Evolutionary conservation across 2,113 vertebrate species (phyloP).

Genomic region (Trogon surrucura): DNA sequence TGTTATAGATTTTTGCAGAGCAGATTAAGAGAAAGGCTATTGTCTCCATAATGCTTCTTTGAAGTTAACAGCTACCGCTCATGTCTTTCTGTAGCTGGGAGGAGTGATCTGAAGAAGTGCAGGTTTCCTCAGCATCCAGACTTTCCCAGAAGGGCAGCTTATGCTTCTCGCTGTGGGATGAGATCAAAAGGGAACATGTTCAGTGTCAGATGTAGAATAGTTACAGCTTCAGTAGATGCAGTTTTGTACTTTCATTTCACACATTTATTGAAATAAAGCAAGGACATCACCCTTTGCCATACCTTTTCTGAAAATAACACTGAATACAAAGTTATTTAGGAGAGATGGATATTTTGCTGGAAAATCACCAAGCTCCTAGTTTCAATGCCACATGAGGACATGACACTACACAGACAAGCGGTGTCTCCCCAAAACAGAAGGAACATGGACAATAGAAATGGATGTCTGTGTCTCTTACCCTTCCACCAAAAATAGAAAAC

Average conservation of each 20-base stretch:
- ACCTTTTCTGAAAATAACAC: background rate
- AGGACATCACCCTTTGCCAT: background rate
- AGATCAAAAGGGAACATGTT: background rate
- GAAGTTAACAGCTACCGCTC: background rate
- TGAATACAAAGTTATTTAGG: background rate
- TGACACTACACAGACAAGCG: background rate
- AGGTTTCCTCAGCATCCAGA: background rate
- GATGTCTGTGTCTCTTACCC: background rate
- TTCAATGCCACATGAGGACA: background rate
- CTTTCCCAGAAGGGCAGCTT: background rate
- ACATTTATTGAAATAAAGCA: background rate
- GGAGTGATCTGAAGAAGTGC: background rate
- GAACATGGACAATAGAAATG: background rate
- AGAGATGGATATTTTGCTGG: background rate
- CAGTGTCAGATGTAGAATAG: background rate
- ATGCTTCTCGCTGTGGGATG: background rate
- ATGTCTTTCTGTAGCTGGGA: background rate
- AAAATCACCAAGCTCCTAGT: background rate
- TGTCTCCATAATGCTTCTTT: background rate
- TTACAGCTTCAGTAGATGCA: background rate
- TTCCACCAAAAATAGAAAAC: background rate
- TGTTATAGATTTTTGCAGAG: background rate
- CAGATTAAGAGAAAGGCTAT: background rate
- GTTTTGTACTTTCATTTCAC: background rate
- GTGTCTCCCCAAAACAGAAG: background rate